Percentiles rank a stretch among this genome's conserved stretches.
Conservation (phyloP, 2,888 invertebrate genomes). For the Julus scanicus region DNA sequence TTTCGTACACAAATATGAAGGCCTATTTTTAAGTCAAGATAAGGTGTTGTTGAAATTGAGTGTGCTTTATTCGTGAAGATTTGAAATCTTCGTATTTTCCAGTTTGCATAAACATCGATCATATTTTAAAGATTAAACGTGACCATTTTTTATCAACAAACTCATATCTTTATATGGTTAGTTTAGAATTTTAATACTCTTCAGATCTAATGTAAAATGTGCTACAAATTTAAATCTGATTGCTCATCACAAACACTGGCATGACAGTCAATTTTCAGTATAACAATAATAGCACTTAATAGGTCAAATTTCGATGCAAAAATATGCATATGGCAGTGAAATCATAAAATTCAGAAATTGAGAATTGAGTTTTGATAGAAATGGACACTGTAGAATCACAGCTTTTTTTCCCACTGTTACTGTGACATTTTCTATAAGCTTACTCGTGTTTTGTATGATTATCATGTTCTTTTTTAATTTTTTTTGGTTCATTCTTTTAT, state of each 20-base stretch:
- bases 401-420: not conserved
- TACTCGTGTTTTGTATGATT: constrained; percentile 20
- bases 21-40: not conserved
- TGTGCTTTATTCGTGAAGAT: not conserved
- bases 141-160: not conserved
- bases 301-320: not conserved
- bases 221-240: not conserved
- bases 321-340: not conserved
- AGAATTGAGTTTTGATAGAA: not conserved
- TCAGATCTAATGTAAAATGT: not conserved
- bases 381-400: not conserved
- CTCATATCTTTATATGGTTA: not conserved
- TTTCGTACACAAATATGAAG: not conserved
- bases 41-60: not conserved
- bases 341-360: not conserved
- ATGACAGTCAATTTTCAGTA: not conserved
- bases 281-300: not conserved
- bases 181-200: not conserved
- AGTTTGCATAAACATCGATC: not conserved
- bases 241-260: not conserved
- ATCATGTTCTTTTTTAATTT: not conserved
- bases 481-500: not conserved
- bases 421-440: constrained; percentile 5
- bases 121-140: not conserved
- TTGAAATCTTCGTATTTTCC: not conserved